These are phyloP conservation scores for Philotrypesis tridentata DNA, from an alignment of 1,140 invertebrate genomes.

Conservation along the genomic window DNA sequence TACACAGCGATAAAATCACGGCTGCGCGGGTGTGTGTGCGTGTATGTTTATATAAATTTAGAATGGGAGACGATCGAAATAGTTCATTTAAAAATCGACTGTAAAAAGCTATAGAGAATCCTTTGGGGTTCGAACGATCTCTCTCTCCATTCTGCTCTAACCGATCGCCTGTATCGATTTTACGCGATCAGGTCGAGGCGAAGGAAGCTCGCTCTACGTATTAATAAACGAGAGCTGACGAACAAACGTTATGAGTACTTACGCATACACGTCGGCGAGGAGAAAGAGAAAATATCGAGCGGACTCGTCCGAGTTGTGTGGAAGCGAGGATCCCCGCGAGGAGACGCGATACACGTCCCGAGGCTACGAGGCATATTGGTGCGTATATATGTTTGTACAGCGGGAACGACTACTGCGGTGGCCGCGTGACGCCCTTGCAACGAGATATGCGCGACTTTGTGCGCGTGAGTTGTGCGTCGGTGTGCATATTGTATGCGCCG, in stretches of 20 bases:
- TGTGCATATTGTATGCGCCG: too few relatives aligned
- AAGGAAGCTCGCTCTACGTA: not conserved
- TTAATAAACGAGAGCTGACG: not conserved
- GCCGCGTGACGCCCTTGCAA: conserved; percentile 4
- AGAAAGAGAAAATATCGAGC: conserved; percentile 13
- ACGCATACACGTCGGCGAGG: not conserved
- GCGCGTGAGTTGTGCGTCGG: not conserved
- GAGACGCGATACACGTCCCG: not conserved
- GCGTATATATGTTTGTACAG: too few relatives aligned
- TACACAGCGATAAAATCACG: too few relatives aligned
- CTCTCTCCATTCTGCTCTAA: not conserved
- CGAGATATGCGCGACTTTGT: conserved; percentile 11
- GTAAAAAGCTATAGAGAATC: too few relatives aligned
- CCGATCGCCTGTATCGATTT: not conserved
- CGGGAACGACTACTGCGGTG: not conserved
- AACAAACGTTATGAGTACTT: not conserved
- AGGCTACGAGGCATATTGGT: too few relatives aligned
- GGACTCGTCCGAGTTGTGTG: not conserved
- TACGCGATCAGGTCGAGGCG: not conserved
- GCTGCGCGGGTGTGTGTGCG: too few relatives aligned
- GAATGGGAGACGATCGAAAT: too few relatives aligned
- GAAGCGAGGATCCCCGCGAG: too few relatives aligned
- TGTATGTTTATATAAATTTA: too few relatives aligned
- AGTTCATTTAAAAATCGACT: too few relatives aligned
- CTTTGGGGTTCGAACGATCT: too few relatives aligned